Evolutionary conservation across 2,797 vertebrate species (phyloP), one percentile per base, ranked within the genome.

Genomic region (Urosaurus nigricauda): DNA sequence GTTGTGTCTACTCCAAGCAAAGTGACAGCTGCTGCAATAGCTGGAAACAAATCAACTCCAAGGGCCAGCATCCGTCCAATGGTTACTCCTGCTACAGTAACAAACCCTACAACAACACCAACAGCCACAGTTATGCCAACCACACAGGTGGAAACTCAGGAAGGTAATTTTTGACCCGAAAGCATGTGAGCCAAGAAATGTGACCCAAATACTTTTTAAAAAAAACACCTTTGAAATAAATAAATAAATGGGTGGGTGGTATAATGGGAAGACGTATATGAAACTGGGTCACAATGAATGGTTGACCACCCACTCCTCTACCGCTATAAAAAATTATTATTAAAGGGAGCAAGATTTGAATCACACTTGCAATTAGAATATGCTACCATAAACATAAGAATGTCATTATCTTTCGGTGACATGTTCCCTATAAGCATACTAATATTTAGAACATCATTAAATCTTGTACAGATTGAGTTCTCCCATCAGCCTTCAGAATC

Each of bases 71-170:
- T 99, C 94, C 98, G 98, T 88, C 99, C 99, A 2, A 99, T 99
- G 99, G 98, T 99, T 87, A 99, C 99, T 71, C 99, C 99, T 73
- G 98, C 98, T 4, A 97, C 98, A 0, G 98, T 98, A 14, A 97
- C 97, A 60, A 97, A 97, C 75, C 98, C 98, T 84, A 99, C 98
- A 4, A 98, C 98, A 9, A 99, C 99, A 2, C 99, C 99, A 65
- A 99, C 99, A 0, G 99, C 99, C 35, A 99, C 99, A 0, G 99
- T 99, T 91, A 99, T 99, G 99, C 99, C 99, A 71, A 99, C 99
- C 71, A 99, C 99, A 19, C 99, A 99, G 91, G 98, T 98, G 95
- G 99, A 99, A 92, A 98, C 97, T 2, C 99, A 99, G 89, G 99
- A 99, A 97, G 98, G 99, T 98, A 91, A 93, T 56, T 85, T 80